Percentiles rank a stretch among this genome's conserved stretches.
phyloP scores from a whole-genome alignment of 2,113 vertebrate species.

The Onychorhynchus coronatus region DNA sequence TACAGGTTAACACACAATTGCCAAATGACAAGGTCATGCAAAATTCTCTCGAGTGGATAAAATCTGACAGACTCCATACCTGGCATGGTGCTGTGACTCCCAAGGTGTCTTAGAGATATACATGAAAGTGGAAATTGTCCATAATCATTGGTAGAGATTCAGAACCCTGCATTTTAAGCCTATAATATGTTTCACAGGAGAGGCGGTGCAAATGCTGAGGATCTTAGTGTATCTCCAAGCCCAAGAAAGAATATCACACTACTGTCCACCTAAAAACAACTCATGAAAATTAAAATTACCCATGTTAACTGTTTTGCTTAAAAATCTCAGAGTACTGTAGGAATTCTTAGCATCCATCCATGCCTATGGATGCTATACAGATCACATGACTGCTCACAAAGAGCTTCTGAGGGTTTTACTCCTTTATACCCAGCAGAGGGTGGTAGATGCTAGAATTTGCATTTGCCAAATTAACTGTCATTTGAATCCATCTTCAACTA shows the following conservation, averaged over 20 bases:
- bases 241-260: not conserved
- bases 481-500: not conserved
- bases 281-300: not conserved
- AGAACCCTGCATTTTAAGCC: not conserved
- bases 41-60: not conserved
- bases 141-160: not conserved
- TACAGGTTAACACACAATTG: not conserved
- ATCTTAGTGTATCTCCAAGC: not conserved
- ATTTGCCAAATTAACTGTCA: not conserved
- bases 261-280: not conserved
- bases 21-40: not conserved
- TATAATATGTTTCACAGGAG: not conserved
- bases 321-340: not conserved
- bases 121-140: not conserved
- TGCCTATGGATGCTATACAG: not conserved
- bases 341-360: not conserved
- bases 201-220: not conserved
- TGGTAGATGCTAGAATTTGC: not conserved
- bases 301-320: not conserved
- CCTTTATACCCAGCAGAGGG: not conserved
- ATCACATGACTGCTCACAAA: not conserved
- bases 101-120: not conserved
- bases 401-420: not conserved
- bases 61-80: not conserved
- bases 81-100: not conserved